phyloP scores from a whole-genome alignment of 2,113 vertebrate species.

The Erythrolamprus reginae region DNA sequence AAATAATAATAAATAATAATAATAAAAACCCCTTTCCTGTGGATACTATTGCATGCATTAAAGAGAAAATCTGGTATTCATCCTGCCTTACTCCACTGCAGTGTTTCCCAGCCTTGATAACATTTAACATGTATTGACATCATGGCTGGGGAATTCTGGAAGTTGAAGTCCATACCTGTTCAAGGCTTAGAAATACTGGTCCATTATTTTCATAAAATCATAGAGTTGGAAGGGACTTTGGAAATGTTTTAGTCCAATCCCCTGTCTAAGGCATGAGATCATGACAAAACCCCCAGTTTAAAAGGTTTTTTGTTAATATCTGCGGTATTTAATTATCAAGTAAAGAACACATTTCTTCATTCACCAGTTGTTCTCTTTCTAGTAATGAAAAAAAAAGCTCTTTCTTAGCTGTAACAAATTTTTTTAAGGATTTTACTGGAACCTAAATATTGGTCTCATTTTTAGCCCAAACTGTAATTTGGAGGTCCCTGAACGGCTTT shows the following conservation, averaged over 20 bases:
- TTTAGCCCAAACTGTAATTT: conserved; percentile 82
- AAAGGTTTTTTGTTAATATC: not conserved
- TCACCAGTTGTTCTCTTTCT: not conserved
- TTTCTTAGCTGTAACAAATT: accelerated
- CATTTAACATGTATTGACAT: not conserved
- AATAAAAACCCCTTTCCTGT: too few species aligned
- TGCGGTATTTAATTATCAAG: not conserved
- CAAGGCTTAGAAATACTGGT: not conserved
- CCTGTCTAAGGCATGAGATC: not conserved
- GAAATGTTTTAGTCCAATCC: not conserved
- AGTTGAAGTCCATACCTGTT: not conserved
- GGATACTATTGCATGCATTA: not conserved
- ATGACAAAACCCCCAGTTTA: not conserved
- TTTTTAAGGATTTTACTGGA: not conserved
- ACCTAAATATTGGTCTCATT: conserved; percentile 9
- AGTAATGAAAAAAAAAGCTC: not conserved
- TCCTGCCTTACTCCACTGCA: not conserved
- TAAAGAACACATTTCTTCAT: not conserved
- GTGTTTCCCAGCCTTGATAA: not conserved
- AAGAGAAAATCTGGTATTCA: not conserved
- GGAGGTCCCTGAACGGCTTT: conserved; percentile 87
- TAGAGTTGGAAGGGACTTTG: not conserved
- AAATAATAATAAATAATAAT: too few species aligned
- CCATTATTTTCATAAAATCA: not conserved
- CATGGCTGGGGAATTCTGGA: not conserved